These are phyloP conservation scores for Drosophila austrosaltans DNA, from an alignment of 2,888 invertebrate species.

Conservation along the genomic window DNA sequence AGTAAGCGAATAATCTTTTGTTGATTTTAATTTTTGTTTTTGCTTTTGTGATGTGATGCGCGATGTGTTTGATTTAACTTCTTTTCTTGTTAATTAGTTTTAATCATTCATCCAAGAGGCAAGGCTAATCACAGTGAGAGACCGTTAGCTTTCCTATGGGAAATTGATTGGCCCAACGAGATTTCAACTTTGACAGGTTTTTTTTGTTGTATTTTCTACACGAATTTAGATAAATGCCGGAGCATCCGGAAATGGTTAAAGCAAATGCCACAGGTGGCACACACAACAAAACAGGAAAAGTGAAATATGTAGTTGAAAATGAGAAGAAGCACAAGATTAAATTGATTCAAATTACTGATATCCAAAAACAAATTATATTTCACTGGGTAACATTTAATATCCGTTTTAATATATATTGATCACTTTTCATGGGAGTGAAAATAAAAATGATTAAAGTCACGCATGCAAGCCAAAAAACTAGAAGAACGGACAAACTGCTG, in stretches of 20 bases:
- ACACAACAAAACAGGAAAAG: not conserved
- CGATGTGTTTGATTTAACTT: conserved; percentile 51
- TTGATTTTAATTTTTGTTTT: conserved; percentile 28
- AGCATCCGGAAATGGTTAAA: not conserved
- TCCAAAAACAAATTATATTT: not conserved
- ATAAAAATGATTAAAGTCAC: not conserved
- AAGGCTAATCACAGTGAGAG: conserved; percentile 56
- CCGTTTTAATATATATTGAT: not conserved
- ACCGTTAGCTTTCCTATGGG: conserved; percentile 65
- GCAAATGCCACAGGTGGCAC: conserved; percentile 2
- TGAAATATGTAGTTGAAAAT: not conserved
- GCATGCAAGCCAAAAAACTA: not conserved
- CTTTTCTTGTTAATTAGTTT: conserved; percentile 72
- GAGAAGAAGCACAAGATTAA: not conserved
- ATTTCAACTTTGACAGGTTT: conserved; percentile 51
- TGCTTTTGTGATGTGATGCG: conserved; percentile 1
- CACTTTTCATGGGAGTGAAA: not conserved
- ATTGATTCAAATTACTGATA: not conserved
- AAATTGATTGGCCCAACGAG: conserved; percentile 53
- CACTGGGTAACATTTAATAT: not conserved
- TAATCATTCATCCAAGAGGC: conserved; percentile 57
- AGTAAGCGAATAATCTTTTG: conserved; percentile 38
- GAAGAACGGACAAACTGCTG: no score
- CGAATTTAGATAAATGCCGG: conserved; percentile 14
- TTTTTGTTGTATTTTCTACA: not conserved